Conservation (phyloP, 37 sponge, comb jelly and placozoan species). For the Halichondria panicea region DNA sequence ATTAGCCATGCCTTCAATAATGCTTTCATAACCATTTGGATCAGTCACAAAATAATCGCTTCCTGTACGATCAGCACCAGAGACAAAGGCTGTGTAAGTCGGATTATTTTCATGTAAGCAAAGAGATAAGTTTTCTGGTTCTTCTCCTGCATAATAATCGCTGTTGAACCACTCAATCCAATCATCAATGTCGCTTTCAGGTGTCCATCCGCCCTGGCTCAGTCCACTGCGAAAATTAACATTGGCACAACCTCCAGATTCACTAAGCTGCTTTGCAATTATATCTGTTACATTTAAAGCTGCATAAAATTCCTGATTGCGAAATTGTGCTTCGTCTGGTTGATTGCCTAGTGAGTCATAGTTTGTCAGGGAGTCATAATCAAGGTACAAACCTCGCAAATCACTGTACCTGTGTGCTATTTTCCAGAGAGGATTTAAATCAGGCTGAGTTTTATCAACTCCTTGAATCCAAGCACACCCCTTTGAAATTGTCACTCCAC, state of each 20-base stretch:
- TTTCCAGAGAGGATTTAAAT: conserved; percentile 25
- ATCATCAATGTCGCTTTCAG: conserved; percentile 7
- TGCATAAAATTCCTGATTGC: no score
- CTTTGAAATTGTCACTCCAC: conserved; percentile 5
- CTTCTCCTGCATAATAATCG: conserved; percentile 9
- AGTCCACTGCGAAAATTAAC: conserved; percentile 24
- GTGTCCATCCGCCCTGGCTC: conserved; percentile 15
- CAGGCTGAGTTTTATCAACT: conserved; percentile 9
- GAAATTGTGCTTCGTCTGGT: no score
- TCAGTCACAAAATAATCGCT: conserved; percentile 49
- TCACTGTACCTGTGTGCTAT: conserved; percentile 20
- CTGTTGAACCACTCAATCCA: conserved; percentile 30
- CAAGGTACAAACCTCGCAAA: not conserved
- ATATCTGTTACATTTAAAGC: no score
- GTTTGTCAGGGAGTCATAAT: no score
- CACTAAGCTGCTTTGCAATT: no score
- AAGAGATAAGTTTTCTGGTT: conserved; percentile 27
- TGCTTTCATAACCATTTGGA: conserved; percentile 22
- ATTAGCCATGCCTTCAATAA: conserved; percentile 39
- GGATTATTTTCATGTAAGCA: not conserved
- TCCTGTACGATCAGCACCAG: not conserved
- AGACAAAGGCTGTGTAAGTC: conserved; percentile 24
- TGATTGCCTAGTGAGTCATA: no score
- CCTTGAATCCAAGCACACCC: conserved; percentile 61
- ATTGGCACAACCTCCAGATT: no score